A percentile compares a stretch with the other conserved stretches of the same genome.
These are phyloP conservation scores for Sclerurus mexicanus DNA, from an alignment of 2,113 vertebrate genomes.

Conservation along the genomic window DNA sequence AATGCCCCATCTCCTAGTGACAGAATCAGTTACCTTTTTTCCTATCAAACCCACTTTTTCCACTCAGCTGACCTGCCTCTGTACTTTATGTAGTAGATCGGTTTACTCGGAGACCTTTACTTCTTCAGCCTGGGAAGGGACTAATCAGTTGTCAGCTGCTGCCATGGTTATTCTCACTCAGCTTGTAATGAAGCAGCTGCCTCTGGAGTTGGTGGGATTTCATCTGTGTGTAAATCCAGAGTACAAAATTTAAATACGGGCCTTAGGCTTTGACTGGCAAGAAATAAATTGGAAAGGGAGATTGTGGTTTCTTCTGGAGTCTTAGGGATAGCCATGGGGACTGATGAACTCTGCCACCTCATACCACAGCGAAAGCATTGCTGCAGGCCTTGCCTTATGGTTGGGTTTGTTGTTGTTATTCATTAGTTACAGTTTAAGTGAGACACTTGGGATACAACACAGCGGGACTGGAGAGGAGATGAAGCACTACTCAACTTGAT, in stretches of 20 bases:
- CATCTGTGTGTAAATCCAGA: not conserved
- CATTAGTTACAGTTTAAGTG: not conserved
- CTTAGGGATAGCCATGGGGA: accelerated
- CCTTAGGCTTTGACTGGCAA: not conserved
- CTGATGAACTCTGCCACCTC: not conserved
- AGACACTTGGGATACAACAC: not conserved
- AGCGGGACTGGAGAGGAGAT: not conserved
- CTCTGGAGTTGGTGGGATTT: not conserved
- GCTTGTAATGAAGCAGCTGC: not conserved
- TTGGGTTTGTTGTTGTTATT: not conserved
- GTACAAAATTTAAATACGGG: not conserved
- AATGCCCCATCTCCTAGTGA: accelerated
- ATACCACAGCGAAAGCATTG: not conserved
- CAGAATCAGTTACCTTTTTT: not conserved
- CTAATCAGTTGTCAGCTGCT: not conserved
- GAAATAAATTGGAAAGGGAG: not conserved
- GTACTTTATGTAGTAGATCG: not conserved
- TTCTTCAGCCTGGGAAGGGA: not conserved
- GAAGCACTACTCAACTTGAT: not conserved
- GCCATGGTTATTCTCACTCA: not conserved
- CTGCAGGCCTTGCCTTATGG: not conserved
- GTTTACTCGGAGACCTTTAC: not conserved
- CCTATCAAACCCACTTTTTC: not conserved
- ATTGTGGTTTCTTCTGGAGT: not conserved
- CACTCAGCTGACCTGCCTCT: not conserved